These are phyloP conservation scores for Xanthia icteritia DNA, from an alignment of 2,888 invertebrate species.

Conservation along the genomic window DNA sequence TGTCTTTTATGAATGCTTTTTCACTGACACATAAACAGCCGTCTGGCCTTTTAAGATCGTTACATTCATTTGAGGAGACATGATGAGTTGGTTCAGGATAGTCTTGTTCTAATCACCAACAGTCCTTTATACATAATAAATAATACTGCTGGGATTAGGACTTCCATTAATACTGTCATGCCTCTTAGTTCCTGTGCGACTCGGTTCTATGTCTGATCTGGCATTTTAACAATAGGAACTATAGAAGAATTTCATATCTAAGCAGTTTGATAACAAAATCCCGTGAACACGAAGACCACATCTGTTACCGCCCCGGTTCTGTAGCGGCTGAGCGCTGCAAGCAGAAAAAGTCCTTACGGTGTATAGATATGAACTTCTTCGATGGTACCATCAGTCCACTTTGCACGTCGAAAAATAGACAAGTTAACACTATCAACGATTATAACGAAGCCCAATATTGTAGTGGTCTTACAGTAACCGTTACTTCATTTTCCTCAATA, in stretches of 20 bases:
- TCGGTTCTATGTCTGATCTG: not conserved
- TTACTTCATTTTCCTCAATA: not conserved
- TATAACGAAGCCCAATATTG: not conserved
- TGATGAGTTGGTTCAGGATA: not conserved
- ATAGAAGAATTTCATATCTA: too few relatives aligned
- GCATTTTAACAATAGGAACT: not conserved
- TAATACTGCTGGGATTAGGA: not conserved
- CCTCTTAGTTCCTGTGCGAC: not conserved
- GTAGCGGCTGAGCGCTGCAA: too few relatives aligned
- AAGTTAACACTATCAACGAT: too few relatives aligned
- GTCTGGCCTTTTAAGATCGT: not conserved
- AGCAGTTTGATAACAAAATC: too few relatives aligned
- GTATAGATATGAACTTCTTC: too few relatives aligned
- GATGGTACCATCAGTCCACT: not conserved
- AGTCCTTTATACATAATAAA: not conserved
- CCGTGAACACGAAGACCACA: too few relatives aligned
- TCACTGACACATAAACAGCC: not conserved
- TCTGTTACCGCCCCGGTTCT: too few relatives aligned
- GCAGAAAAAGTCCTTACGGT: too few relatives aligned
- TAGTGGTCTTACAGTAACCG: too few relatives aligned
- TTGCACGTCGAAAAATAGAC: not conserved
- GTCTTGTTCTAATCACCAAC: not conserved
- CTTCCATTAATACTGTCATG: too few relatives aligned
- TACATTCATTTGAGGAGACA: not conserved
- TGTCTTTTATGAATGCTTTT: not conserved